These are phyloP conservation scores for Planococcus citri DNA, from an alignment of 1,140 invertebrate species.

Conservation along the genomic window DNA sequence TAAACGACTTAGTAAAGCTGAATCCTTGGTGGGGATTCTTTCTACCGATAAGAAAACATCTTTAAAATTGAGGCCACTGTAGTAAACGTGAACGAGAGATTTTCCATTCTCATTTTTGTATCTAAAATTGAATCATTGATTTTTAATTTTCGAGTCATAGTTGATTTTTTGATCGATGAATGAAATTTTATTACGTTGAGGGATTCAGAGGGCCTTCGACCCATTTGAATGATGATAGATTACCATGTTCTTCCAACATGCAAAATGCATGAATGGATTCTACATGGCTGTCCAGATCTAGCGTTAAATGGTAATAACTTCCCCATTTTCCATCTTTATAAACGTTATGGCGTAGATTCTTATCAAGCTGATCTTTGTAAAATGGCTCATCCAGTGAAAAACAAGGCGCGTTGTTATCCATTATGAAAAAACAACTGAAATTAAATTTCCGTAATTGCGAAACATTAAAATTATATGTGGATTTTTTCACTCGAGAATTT, in stretches of 20 bases:
- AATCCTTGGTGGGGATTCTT: no score
- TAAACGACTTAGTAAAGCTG: no score
- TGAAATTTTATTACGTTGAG: slow-evolving; percentile 40
- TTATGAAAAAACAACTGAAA: slow-evolving; percentile 46
- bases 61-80: no score
- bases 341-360: slow-evolving; percentile 71
- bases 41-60: no score
- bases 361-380: slow-evolving; percentile 48
- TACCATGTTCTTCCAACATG: slow-evolving; percentile 76
- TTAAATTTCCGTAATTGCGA: slow-evolving; percentile 33
- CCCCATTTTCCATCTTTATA: slow-evolving; percentile 62
- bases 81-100: no score
- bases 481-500: not conserved
- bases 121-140: no score
- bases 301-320: slow-evolving; percentile 54
- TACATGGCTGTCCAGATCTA: slow-evolving; percentile 36
- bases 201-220: slow-evolving; percentile 45
- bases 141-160: no score
- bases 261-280: slow-evolving; percentile 49
- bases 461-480: no score
- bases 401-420: slow-evolving; percentile 47
- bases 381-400: slow-evolving; percentile 49
- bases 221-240: slow-evolving; percentile 75
- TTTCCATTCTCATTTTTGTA: no score
- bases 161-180: no score